Evolutionary conservation across 2,113 vertebrate genomes (phyloP), one percentile per base, ranked within the genome.

Genomic region (Microtus richardsoni): DNA sequence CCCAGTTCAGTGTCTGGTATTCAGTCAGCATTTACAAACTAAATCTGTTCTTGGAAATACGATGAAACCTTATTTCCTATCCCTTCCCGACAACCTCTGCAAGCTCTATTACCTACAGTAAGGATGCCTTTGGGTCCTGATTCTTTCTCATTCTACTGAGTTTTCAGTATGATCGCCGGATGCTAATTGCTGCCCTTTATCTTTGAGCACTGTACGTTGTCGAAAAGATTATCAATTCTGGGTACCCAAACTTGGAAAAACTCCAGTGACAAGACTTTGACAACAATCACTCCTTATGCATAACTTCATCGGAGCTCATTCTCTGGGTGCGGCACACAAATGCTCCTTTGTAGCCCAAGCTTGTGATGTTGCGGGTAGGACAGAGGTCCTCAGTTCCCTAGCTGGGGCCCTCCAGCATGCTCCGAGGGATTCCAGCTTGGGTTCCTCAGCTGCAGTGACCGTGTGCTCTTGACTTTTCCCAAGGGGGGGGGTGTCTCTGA

Each of bases 361-460:
- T 47, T 94, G 88, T 94, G 92, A 95, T 89, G 91, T 62, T 83
- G n/a, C 41, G 39, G n/a, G 60, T 84, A 21, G 88, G 91, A 97
- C 89, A 89, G 94, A 89, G 66, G 36, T 66, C 78, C 77, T 96
- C 92, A 93, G 93, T 94, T 86, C 68, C 62, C 2, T 0, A 68
- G 84, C 54, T 1, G 13, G 82, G 58, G 80, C 88, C 44, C n/a
- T 28, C 2, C 71, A 24, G 91, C 47, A 13, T 41, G 36, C 47
- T 74, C 19, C n/a, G 75, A 16, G 36, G 73, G 93, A 26, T 12
- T 33, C 64, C 24, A 71, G 52, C 89, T 77, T 75, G 19, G 33
- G 52, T 9, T 0, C 49, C 47, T 5, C 28, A 52, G 87, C 90
- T 47, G 41, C 58, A 0, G 3, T 79, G 96, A 96, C 94, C 94